These are phyloP conservation scores for Myripristis jacobus DNA, from an alignment of 2,797 vertebrate genomes.

Conservation along the genomic window DNA sequence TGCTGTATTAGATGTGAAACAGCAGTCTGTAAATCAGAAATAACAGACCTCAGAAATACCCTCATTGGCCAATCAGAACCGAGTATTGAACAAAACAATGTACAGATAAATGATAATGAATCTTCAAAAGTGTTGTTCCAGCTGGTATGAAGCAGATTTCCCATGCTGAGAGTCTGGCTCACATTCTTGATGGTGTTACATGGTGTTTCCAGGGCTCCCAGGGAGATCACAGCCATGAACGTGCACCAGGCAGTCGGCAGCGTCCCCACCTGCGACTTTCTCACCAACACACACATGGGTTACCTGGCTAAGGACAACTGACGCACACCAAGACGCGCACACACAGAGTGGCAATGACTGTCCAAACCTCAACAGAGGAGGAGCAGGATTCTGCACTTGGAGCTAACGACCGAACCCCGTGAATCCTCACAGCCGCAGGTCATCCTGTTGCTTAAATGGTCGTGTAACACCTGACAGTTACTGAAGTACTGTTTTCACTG, in stretches of 20 bases:
- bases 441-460: constrained; percentile 39
- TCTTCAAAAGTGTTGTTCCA: background rate
- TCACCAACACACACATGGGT: constrained; percentile 97
- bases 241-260: constrained; percentile 94
- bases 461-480: constrained; percentile 27
- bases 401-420: constrained; percentile 15
- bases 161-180: background rate
- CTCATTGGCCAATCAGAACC: constrained; percentile 3
- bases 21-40: background rate
- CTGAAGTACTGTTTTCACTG: constrained; percentile 53
- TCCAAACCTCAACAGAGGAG: constrained; percentile 16
- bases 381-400: background rate
- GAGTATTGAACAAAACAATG: background rate
- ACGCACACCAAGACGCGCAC: constrained; percentile 19
- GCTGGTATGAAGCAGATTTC: background rate
- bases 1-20: too few relatives aligned
- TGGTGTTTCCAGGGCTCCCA: constrained; percentile 85
- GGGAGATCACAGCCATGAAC: constrained; percentile 94
- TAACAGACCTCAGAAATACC: background rate
- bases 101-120: background rate
- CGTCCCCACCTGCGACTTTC: constrained; percentile 96
- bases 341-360: constrained; percentile 15
- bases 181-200: background rate
- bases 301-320: constrained; percentile 86
- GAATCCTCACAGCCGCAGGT: constrained; percentile 24